phyloP scores from a whole-genome alignment of 2,113 vertebrate species.

The Cnemophilus loriae region DNA sequence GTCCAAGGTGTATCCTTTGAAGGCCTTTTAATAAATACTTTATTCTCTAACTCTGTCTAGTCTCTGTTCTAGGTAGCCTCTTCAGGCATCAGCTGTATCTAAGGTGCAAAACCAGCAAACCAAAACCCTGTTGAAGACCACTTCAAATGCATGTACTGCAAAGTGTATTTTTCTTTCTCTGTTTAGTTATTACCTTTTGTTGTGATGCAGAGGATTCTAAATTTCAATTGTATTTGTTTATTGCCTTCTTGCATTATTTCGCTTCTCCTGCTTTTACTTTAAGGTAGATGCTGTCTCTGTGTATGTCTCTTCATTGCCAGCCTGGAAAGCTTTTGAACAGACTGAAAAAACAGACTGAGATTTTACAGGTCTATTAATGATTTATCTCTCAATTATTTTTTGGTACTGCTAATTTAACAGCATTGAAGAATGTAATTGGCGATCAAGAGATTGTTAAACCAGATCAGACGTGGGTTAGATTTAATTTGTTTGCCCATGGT shows the following conservation, averaged over 20 bases:
- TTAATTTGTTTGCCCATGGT: not conserved
- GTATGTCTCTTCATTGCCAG: not conserved
- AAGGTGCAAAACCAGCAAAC: not conserved
- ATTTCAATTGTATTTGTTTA: not conserved
- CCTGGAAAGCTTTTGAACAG: not conserved
- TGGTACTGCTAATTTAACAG: not conserved
- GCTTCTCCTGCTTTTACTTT: not conserved
- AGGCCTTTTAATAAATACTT: no score
- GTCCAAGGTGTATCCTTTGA: no score
- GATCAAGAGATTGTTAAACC: not conserved
- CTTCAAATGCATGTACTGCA: not conserved
- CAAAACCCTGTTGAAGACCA: not conserved
- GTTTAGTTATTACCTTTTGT: not conserved
- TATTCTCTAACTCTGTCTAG: no score
- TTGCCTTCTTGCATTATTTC: not conserved
- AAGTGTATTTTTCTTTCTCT: not conserved
- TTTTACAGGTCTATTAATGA: not conserved
- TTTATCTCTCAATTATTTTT: not conserved
- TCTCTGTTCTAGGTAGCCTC: no score
- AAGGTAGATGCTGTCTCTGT: not conserved
- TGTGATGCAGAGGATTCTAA: not conserved
- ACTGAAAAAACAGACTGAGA: not conserved
- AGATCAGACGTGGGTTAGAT: not conserved
- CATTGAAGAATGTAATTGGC: not conserved
- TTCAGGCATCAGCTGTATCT: no score